Evolutionary conservation across 2,113 vertebrate genomes (phyloP).

Genomic region (Heteronetta atricapilla): DNA sequence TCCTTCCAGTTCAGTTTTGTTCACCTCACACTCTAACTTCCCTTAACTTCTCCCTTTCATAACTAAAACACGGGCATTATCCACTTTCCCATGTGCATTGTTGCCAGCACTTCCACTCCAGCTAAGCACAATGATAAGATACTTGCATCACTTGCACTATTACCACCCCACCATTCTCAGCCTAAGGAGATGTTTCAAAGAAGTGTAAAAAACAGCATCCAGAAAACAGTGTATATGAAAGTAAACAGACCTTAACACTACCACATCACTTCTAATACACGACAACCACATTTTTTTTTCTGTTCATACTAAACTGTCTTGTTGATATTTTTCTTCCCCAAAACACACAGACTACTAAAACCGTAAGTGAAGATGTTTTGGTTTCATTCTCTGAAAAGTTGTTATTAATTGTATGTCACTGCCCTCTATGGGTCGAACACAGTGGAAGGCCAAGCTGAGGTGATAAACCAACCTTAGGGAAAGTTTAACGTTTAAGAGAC

Average conservation of each 20-base stretch:
- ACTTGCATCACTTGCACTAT: background rate
- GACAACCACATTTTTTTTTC: background rate
- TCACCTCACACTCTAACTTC: too few species aligned
- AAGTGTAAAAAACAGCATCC: background rate
- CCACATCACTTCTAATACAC: background rate
- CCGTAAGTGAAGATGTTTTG: background rate
- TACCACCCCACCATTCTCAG: background rate
- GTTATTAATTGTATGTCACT: constrained; percentile 33
- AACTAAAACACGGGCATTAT: background rate
- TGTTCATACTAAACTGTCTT: background rate
- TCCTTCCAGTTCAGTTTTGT: background rate
- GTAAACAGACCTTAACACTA: background rate
- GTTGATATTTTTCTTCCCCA: background rate
- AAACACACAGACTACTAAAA: background rate
- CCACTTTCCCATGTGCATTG: background rate
- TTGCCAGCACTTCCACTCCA: background rate
- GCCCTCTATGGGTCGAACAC: background rate
- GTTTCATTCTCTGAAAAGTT: background rate
- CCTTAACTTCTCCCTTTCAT: background rate
- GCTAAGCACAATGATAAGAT: background rate
- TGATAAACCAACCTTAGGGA: background rate
- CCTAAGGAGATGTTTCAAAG: background rate
- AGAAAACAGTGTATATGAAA: background rate
- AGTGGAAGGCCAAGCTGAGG: background rate
- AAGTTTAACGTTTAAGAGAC: background rate